Percentiles rank a stretch among this genome's conserved stretches.
phyloP scores from a whole-genome alignment of 2,888 invertebrate genomes.

The Silvanus unidentatus region DNA sequence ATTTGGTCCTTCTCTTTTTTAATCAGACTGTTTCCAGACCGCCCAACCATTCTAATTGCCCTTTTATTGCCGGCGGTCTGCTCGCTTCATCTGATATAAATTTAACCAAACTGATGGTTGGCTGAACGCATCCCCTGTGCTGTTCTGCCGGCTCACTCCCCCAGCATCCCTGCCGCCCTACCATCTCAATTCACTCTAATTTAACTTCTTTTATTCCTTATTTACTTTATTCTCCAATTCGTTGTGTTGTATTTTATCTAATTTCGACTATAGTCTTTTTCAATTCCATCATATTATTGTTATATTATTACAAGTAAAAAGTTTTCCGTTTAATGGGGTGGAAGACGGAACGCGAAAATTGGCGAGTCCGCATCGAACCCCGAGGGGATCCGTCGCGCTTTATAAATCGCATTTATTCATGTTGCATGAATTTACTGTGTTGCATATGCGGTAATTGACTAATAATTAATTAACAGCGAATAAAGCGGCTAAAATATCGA shows the following conservation, averaged over 20 bases:
- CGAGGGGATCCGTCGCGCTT: no score
- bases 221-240: conserved; percentile 25
- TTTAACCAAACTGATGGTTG: conserved; percentile 42
- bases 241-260: conserved; percentile 21
- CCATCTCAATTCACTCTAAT: conserved; percentile 27
- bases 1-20: conserved; percentile 46
- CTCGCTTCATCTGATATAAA: conserved; percentile 42
- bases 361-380: no score
- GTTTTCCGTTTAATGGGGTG: no score
- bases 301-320: not conserved
- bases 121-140: conserved; percentile 8
- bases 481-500: no score
- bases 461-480: no score
- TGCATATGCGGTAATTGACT: no score
- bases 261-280: conserved; percentile 12
- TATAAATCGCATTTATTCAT: no score
- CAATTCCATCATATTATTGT: conserved; percentile 12
- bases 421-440: no score
- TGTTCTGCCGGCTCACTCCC: conserved; percentile 3
- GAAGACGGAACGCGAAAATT: no score
- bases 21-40: conserved; percentile 46
- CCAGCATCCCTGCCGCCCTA: conserved; percentile 21
- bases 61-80: conserved; percentile 44
- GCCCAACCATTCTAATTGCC: conserved; percentile 46
- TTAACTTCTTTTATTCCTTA: conserved; percentile 34